Evolutionary conservation across 2,888 invertebrate genomes (phyloP).

Genomic region (Oligia fasciuncula): DNA sequence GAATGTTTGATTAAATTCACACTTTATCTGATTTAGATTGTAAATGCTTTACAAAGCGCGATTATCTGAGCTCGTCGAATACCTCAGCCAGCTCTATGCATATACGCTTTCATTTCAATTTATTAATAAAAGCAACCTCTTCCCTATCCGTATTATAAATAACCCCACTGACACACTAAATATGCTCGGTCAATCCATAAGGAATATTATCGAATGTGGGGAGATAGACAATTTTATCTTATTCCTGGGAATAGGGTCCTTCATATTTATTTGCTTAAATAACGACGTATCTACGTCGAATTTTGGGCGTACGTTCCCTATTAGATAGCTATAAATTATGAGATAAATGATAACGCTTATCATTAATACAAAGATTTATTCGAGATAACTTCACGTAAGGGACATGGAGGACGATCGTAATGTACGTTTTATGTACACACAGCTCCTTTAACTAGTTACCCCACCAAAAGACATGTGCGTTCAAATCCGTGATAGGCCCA

Average conservation of each 20-base stretch:
- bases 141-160: slow-evolving; percentile 18
- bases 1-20: slow-evolving; percentile 14
- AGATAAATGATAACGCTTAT: slow-evolving; percentile 70
- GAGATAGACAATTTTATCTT: slow-evolving; percentile 43
- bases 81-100: neutral
- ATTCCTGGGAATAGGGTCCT: slow-evolving; percentile 43
- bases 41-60: neutral
- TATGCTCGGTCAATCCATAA: slow-evolving; percentile 25
- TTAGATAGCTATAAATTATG: slow-evolving; percentile 66
- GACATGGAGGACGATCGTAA: slow-evolving; percentile 58
- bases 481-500: too few species aligned
- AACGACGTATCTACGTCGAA: slow-evolving; percentile 55
- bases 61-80: neutral
- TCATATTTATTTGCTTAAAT: slow-evolving; percentile 66
- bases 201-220: slow-evolving; percentile 45
- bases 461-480: too few species aligned
- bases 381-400: slow-evolving; percentile 62
- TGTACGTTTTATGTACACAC: slow-evolving; percentile 66
- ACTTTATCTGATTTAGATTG: slow-evolving; percentile 18
- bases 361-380: slow-evolving; percentile 67
- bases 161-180: slow-evolving; percentile 23
- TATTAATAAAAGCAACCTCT: slow-evolving; percentile 26
- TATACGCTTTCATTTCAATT: slow-evolving; percentile 8
- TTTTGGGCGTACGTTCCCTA: slow-evolving; percentile 49
- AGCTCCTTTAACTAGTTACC: too few species aligned